Evolutionary conservation across 2,797 vertebrate genomes (phyloP).

Genomic region (Corythornis leucogaster): DNA sequence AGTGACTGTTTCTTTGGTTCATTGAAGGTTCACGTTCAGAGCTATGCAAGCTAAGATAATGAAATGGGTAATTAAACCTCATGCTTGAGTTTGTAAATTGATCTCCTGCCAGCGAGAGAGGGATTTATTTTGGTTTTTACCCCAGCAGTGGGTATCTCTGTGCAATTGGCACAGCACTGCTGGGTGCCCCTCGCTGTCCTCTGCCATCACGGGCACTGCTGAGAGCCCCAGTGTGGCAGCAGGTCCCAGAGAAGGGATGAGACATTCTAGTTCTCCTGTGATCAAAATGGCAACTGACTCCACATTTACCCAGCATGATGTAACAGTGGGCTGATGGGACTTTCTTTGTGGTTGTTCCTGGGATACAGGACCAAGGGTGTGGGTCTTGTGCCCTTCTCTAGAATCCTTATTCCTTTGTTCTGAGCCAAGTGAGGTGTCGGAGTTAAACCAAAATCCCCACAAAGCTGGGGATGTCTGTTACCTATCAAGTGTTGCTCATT

Average conservation of each 20-base stretch:
- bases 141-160: neutral
- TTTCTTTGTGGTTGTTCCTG: neutral
- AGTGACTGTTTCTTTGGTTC: constrained; percentile 55
- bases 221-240: neutral
- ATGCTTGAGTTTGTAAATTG: constrained; percentile 58
- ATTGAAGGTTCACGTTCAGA: constrained; percentile 38
- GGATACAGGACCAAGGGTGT: neutral
- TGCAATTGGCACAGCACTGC: neutral
- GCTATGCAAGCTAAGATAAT: constrained; percentile 57
- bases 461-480: neutral
- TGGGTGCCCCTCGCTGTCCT: neutral
- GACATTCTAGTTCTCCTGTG: neutral
- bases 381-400: neutral
- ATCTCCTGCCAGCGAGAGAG: constrained; percentile 38
- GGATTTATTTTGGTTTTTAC: neutral
- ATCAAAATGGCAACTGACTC: neutral
- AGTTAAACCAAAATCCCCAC: neutral
- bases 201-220: neutral
- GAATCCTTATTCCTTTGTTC: neutral
- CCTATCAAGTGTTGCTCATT: neutral
- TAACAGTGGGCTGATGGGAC: neutral
- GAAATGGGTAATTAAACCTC: constrained; percentile 68
- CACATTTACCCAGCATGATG: neutral
- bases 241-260: neutral
- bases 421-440: neutral